These are phyloP conservation scores for Petroica traversi DNA, from an alignment of 2,113 vertebrate genomes.

Conservation along the genomic window DNA sequence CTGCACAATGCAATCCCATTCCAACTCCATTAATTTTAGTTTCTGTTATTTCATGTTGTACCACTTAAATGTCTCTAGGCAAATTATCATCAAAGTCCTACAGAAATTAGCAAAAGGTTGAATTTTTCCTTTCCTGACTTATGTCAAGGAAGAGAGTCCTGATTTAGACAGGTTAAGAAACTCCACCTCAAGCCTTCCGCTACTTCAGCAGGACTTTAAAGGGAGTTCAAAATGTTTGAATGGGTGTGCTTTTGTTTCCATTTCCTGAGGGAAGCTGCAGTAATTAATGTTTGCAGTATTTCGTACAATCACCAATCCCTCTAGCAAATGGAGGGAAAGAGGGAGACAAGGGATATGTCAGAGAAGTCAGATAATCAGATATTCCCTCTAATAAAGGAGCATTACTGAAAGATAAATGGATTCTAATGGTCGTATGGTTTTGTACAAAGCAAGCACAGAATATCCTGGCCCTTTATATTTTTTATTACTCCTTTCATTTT, in stretches of 20 bases:
- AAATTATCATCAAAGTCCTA: slow-evolving; percentile 16
- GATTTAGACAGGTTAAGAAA: neutral
- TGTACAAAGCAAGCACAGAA: neutral
- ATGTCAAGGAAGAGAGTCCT: neutral
- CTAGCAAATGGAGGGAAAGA: neutral
- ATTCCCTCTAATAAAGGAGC: neutral
- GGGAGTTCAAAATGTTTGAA: neutral
- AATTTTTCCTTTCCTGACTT: neutral
- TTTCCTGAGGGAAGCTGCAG: neutral
- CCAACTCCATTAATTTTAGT: slow-evolving; percentile 22
- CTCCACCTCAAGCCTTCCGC: neutral
- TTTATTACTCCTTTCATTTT: neutral
- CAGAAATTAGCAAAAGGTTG: neutral
- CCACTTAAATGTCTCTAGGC: neutral
- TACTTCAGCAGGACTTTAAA: neutral
- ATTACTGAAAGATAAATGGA: neutral
- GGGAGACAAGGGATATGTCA: neutral
- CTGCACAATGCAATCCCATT: neutral
- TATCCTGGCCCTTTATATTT: neutral
- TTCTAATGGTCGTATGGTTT: rapidly evolving
- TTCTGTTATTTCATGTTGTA: slow-evolving; percentile 41
- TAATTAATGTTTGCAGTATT: neutral
- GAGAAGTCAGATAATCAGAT: neutral
- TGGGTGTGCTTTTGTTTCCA: slow-evolving; percentile 22
- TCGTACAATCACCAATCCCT: neutral